These are phyloP conservation scores for Ciconia maguari DNA, from an alignment of 2,113 vertebrate species.

Conservation along the genomic window DNA sequence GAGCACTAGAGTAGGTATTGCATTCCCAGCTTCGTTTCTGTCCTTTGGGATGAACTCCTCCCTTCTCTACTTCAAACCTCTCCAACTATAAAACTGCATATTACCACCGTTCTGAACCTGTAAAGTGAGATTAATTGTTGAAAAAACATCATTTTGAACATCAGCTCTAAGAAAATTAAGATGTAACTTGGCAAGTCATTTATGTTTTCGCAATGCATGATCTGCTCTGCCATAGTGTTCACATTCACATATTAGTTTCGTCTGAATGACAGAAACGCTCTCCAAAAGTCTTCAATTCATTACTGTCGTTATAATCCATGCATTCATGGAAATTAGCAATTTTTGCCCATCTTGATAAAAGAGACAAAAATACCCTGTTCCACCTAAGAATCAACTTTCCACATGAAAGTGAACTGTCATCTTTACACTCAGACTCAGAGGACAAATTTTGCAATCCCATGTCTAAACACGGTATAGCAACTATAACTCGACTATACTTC, in stretches of 20 bases:
- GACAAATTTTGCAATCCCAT: neutral
- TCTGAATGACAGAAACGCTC: neutral
- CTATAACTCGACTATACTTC: neutral
- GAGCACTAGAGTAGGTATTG: rapidly evolving
- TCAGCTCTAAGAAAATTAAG: neutral
- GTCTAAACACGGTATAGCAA: neutral
- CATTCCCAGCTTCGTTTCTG: neutral
- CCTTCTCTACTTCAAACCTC: neutral
- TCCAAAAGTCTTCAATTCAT: neutral
- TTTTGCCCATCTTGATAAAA: neutral
- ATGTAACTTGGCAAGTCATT: neutral
- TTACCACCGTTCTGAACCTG: neutral
- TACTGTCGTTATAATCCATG: neutral
- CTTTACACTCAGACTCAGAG: neutral
- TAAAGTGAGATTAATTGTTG: neutral
- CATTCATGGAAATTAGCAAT: neutral
- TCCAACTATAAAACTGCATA: neutral
- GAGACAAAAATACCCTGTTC: neutral
- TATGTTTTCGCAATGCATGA: neutral
- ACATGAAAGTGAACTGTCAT: neutral
- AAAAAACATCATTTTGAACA: neutral
- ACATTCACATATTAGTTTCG: neutral
- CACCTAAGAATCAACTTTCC: neutral
- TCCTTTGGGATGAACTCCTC: neutral
- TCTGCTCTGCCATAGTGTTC: neutral